Conservation (phyloP, 2,888 invertebrate genomes). For the Lordiphosa andalusiaca region DNA sequence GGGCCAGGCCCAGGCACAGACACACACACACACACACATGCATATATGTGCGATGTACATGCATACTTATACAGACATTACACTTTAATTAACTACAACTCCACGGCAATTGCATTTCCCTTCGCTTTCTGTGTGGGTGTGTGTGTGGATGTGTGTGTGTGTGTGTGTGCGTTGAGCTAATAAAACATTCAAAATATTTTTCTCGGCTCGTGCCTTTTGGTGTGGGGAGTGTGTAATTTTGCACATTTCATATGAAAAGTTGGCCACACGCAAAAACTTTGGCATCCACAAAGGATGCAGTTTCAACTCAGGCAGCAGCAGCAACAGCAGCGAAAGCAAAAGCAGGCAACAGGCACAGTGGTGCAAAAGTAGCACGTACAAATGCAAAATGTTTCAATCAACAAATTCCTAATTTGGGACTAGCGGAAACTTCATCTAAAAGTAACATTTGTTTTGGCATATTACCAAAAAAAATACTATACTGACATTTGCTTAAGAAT, state of each 20-base stretch:
- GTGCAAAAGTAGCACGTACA: not conserved
- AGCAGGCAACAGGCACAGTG: constrained; percentile 23
- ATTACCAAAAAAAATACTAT: too few species aligned
- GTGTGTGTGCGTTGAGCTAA: constrained; percentile 32
- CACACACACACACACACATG: constrained; percentile 12
- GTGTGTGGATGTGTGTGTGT: too few species aligned
- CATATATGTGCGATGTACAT: not conserved
- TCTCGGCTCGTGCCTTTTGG: constrained; percentile 42
- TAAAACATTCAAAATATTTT: constrained; percentile 59
- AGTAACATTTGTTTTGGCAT: too few species aligned
- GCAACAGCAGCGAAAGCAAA: too few species aligned
- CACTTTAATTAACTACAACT: constrained; percentile 53
- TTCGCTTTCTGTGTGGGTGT: not conserved
- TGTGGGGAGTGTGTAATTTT: constrained; percentile 41
- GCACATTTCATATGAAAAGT: constrained; percentile 61
- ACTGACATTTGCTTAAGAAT: too few species aligned
- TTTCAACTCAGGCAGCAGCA: too few species aligned
- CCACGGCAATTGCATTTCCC: constrained; percentile 44
- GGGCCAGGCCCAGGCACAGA: constrained; percentile 6
- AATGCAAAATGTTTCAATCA: too few species aligned
- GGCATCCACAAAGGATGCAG: constrained; percentile 11
- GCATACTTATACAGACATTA: constrained; percentile 21
- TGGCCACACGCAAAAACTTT: constrained; percentile 37
- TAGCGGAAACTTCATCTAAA: too few species aligned
- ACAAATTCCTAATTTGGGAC: too few species aligned